Evolutionary conservation across 1,140 invertebrate genomes (phyloP), one percentile per base, ranked within the genome.

Genomic region (Rhyzopertha dominica): DNA sequence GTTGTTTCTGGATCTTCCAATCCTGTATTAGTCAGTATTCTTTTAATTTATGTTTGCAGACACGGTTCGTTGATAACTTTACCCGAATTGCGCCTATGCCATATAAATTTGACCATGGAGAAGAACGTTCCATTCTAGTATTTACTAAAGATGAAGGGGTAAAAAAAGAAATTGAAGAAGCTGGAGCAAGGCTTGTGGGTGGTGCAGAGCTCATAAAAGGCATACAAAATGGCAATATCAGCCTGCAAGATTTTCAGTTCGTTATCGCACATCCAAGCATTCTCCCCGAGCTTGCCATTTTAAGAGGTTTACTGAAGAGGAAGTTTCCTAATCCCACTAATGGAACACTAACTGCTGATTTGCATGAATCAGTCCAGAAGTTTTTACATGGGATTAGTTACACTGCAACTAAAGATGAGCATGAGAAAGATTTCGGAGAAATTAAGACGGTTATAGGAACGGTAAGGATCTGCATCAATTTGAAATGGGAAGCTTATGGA

Each of bases 191-290:
- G 2, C 57, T 76, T 3, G 79, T 74, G 18, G 87, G 85, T 43
- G 82, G 82, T 18, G 58, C 69, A 16, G 81, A 87, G 30, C 53
- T 88, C 20, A 78, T 90, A 23, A 86, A 83, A 67, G 73, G 78
- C 41, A 81, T 89, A 56, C 81, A 84, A 68, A 78, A 69, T 56
- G 87, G 87, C 22, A 69, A 78, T 51, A 58, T 89, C 12, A 66
- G 74, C 30, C 49, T 83, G 4, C 64, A 73, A n/a, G 84, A 90
- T 42, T 91, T 80, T 64, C 76, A 87, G 52, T 80, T 73, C 59
- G 58, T 87, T 2, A 65, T 91, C 24, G 82, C 85, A 4, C 84
- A 90, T 72, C 79, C 84, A 3, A 78, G 82, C 58, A 85, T 91
- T 44, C 61, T 90, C 42, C 73, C 84, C 0, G 87, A 91, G 32